phyloP scores from a whole-genome alignment of 2,888 invertebrate genomes.

The Muschampia plurimacula region DNA sequence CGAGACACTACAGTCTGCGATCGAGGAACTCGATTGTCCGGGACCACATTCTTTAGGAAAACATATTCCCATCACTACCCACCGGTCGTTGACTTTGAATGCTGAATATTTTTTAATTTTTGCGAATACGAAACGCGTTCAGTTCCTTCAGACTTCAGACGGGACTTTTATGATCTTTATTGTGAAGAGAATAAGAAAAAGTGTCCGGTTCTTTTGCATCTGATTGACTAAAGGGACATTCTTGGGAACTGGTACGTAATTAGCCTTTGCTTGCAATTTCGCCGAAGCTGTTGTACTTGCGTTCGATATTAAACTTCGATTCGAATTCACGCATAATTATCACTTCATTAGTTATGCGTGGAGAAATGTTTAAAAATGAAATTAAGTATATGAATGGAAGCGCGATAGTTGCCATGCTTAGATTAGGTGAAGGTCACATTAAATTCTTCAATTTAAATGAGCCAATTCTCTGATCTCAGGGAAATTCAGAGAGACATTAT shows the following conservation, averaged over 20 bases:
- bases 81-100: constrained; percentile 67
- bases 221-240: constrained; percentile 13
- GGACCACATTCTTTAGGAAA: constrained; percentile 70
- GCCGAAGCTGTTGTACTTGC: constrained; percentile 13
- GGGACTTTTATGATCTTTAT: constrained; percentile 29
- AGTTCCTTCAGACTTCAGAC: constrained; percentile 17
- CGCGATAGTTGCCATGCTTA: neutral
- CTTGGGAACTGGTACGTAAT: constrained; percentile 26
- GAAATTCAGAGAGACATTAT: neutral
- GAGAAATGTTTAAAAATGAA: neutral
- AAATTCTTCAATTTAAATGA: neutral
- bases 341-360: neutral
- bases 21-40: constrained; percentile 61
- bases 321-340: constrained; percentile 20
- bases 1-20: constrained; percentile 42
- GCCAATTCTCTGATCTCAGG: neutral
- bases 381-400: neutral
- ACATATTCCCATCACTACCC: constrained; percentile 52
- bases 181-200: constrained; percentile 22
- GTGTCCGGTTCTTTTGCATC: constrained; percentile 15
- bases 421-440: too few species aligned
- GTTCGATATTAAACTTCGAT: constrained; percentile 18
- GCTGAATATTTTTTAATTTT: constrained; percentile 50
- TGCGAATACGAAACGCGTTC: constrained; percentile 39
- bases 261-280: constrained; percentile 26